Base-by-base conservation (phyloP, 2,888 invertebrate species). In the Cactoblastis cactorum region DNA sequence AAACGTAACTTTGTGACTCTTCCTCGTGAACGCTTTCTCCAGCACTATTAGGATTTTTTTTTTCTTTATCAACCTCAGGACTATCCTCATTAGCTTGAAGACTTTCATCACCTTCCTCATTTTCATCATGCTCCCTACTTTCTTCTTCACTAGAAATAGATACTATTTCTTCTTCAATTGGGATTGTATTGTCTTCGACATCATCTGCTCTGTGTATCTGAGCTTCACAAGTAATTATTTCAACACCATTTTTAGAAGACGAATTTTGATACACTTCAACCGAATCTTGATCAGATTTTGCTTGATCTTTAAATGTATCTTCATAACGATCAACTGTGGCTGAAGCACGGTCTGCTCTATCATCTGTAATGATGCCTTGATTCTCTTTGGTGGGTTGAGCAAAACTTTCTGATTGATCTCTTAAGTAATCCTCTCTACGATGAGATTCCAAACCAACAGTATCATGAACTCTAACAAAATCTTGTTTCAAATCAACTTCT, bases 181-280 rank as follows among this genome's bases (percentile, higher is more conserved):
- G n/a, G 3, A 5, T 33, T 11, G 12, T 9, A n/a, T 4, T 2
- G 17, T 50, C 45, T 24, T 34, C 32, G 11, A 9, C 41, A 11
- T 45, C 38, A 1, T 41, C 15, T 33, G 12, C 22, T 3, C 28
- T 34, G n/a, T 54, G 54, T 2, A 54, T 28, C 34, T 54, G 51
- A n/a, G 46, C 54, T 15, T 45, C 33, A 14, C 37, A 38, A 22
- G 49, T 51, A 1, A 54, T 24, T 24, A 24, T 22, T 24, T 28
- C 5, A 24, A 22, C 15, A n/a, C 22, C 22, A 22, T 34, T 17
- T 50, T 47, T 41, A 9, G 47, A 34, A 17, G 46, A 43, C 22
- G 17, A 14, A 41, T 22, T 8, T 39, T 18, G 11, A 41, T 41
- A 4, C 22, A 41, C 22, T 22, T 41, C 22, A 0, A 12, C 5